A percentile compares a stretch with the other conserved stretches of the same genome.
These are phyloP conservation scores for Hemibagrus guttatus DNA, from an alignment of 2,797 vertebrate species.

Conservation along the genomic window DNA sequence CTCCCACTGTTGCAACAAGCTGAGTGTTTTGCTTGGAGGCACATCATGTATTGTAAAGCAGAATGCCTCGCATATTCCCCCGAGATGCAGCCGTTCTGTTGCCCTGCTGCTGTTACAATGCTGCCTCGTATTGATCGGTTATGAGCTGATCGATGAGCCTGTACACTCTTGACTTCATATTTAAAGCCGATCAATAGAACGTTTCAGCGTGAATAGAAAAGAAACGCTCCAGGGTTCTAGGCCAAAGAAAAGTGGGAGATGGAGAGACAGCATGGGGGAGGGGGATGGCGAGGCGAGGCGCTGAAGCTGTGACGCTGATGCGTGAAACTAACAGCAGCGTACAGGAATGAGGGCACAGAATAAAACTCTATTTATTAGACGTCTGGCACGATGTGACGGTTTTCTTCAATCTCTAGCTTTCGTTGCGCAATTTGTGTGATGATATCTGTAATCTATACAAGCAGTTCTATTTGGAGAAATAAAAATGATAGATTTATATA, in stretches of 20 bases:
- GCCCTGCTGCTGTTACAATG: conserved; percentile 40
- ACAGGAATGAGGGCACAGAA: background rate
- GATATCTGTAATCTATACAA: background rate
- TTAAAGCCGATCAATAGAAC: conserved; percentile 45
- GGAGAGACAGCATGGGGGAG: background rate
- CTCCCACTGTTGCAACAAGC: conserved; percentile 3
- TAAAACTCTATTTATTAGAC: background rate
- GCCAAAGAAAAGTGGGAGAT: background rate
- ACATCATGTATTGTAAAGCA: conserved; percentile 30
- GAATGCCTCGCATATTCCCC: background rate
- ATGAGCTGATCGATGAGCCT: conserved; percentile 40
- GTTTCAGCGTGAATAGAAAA: conserved; percentile 12
- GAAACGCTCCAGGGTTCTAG: conserved; percentile 1
- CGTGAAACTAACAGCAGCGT: background rate
- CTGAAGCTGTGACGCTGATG: background rate
- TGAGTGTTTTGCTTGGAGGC: background rate
- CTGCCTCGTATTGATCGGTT: conserved; percentile 35
- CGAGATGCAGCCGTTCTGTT: background rate
- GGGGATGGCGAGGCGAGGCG: background rate
- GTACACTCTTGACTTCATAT: conserved; percentile 29
- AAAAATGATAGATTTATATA: background rate
- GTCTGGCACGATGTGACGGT: background rate
- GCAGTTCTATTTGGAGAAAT: background rate
- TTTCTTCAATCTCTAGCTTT: background rate
- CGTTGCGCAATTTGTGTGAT: background rate